Percentiles rank a stretch among this genome's conserved stretches.
These are phyloP conservation scores for Embiotoca jacksoni DNA, from an alignment of 2,113 vertebrate genomes.

Conservation along the genomic window DNA sequence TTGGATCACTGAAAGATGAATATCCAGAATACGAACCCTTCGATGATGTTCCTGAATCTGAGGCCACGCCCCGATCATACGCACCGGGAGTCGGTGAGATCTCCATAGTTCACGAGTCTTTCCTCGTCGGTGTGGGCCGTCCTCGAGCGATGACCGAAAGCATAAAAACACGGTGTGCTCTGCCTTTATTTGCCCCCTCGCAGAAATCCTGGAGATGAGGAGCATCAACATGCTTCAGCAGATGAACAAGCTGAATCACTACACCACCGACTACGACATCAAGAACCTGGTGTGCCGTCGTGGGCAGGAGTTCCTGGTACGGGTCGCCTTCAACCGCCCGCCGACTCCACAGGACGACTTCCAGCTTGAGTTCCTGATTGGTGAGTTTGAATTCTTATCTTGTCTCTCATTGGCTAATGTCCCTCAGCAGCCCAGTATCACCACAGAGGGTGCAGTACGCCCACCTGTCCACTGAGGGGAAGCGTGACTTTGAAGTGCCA, in stretches of 20 bases:
- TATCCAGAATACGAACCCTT: constrained; percentile 46
- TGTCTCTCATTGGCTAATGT: neutral
- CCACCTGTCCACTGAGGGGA: no score
- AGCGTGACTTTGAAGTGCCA: no score
- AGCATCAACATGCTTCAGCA: constrained; percentile 81
- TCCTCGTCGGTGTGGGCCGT: no score
- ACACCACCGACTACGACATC: constrained; percentile 83
- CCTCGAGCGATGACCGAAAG: no score
- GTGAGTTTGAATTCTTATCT: constrained; percentile 77
- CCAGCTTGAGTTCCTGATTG: constrained; percentile 90
- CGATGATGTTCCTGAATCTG: neutral
- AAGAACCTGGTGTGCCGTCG: constrained; percentile 86
- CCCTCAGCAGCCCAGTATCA: neutral
- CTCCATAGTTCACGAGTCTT: no score
- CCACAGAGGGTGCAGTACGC: no score
- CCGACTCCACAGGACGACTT: constrained; percentile 77
- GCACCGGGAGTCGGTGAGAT: constrained; percentile 8
- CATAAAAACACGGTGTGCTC: no score
- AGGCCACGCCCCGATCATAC: neutral
- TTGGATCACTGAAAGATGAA: neutral
- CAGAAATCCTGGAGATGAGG: constrained; percentile 30
- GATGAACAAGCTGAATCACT: constrained; percentile 85
- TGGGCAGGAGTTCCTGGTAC: constrained; percentile 84
- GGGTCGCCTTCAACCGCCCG: constrained; percentile 83
- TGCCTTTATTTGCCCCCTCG: no score